These are phyloP conservation scores for Crenichthys baileyi DNA, from an alignment of 2,797 vertebrate species.

Conservation along the genomic window DNA sequence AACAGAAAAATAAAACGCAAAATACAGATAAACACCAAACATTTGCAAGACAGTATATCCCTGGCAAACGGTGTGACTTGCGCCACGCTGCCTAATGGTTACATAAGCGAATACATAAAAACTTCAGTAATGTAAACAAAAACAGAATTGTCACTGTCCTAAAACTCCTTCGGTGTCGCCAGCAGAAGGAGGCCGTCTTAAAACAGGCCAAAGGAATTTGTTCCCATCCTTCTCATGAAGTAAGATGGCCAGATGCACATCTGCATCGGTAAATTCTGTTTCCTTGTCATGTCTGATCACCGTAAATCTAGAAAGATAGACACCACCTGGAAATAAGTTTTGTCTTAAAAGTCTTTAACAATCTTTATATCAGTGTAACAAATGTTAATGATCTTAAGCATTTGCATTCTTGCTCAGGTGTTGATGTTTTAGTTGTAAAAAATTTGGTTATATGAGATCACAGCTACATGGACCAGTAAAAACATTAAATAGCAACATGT, in stretches of 20 bases:
- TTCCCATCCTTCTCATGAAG: constrained; percentile 38
- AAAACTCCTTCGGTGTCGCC: constrained; percentile 61
- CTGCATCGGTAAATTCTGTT: constrained; percentile 43
- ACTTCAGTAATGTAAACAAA: neutral
- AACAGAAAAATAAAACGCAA: neutral
- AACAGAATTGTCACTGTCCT: constrained; percentile 52
- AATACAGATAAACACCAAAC: neutral
- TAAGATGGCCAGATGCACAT: constrained; percentile 54
- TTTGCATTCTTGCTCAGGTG: too few species aligned
- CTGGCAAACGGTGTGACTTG: neutral
- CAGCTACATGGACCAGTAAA: too few species aligned
- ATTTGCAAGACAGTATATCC: neutral
- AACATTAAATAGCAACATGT: too few species aligned
- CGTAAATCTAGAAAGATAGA: constrained; percentile 8
- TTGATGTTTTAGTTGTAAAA: too few species aligned
- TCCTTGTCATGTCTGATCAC: neutral
- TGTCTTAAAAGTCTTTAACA: neutral
- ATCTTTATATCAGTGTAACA: too few species aligned
- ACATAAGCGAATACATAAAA: neutral
- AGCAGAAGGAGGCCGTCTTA: constrained; percentile 50
- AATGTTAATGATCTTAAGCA: too few species aligned
- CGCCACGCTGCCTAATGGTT: neutral
- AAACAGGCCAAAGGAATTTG: constrained; percentile 73
- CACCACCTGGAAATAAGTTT: neutral
- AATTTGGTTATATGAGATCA: too few species aligned